A percentile compares a stretch with the other conserved stretches of the same genome.
Conservation (phyloP, 1,140 invertebrate genomes). For the Triops longicaudatus region DNA sequence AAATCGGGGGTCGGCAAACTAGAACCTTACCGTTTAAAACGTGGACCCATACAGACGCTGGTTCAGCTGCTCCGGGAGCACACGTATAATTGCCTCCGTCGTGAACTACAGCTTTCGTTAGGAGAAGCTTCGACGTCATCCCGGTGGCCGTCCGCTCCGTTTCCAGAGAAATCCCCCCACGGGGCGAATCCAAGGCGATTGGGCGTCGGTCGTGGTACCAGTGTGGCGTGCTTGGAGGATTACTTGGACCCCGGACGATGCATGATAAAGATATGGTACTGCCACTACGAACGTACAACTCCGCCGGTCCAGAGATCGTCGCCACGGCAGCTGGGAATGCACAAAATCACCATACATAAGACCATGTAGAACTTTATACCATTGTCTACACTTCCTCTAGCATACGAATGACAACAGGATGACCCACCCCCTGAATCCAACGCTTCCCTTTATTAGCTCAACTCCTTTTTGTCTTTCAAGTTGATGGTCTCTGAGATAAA, state of each 20-base stretch:
- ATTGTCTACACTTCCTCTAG: background rate
- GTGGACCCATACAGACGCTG: constrained; percentile 37
- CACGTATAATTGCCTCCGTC: constrained; percentile 61
- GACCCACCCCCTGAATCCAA: background rate
- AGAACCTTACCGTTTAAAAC: constrained; percentile 36
- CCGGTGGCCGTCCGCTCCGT: constrained; percentile 81
- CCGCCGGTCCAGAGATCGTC: constrained; percentile 70
- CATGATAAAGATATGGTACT: constrained; percentile 82
- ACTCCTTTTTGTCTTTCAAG: background rate
- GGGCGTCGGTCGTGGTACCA: constrained; percentile 73
- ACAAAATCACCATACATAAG: constrained; percentile 3
- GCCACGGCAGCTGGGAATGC: constrained; percentile 66
- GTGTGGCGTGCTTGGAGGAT: constrained; percentile 62
- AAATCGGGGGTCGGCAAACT: background rate
- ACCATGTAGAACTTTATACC: background rate
- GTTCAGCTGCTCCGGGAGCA: constrained; percentile 36
- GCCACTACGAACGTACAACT: constrained; percentile 80
- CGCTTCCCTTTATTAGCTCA: background rate
- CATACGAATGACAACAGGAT: background rate
- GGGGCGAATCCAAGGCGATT: constrained; percentile 76
- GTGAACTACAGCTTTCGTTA: constrained; percentile 70
- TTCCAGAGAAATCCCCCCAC: constrained; percentile 73
- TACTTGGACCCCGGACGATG: constrained; percentile 67
- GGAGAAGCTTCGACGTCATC: constrained; percentile 76
- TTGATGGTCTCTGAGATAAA: background rate